Conservation (phyloP, 1,140 invertebrate species). For the Ceratoteleas bidentatus region DNA sequence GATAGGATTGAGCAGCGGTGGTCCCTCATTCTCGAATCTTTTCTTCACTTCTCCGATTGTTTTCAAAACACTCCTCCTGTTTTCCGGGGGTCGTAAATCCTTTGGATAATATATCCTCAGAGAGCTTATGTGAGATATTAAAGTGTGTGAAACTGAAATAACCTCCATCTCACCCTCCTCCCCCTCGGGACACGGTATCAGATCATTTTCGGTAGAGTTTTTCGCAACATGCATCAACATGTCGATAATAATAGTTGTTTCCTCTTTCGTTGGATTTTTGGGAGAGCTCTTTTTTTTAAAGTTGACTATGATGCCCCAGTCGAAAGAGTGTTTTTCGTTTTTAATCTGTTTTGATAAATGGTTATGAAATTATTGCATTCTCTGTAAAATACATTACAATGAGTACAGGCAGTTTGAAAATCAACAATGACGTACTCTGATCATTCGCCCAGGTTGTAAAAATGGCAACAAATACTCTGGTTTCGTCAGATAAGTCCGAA, state of each 20-base stretch:
- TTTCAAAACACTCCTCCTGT: constrained; percentile 91
- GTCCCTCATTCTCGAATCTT: constrained; percentile 89
- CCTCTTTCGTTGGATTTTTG: constrained; percentile 83
- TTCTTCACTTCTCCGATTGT: constrained; percentile 95
- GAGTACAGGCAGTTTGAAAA: neutral
- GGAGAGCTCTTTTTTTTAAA: constrained; percentile 89
- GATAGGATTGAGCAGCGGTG: constrained; percentile 95
- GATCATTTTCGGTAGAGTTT: constrained; percentile 82
- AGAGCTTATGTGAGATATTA: constrained; percentile 94
- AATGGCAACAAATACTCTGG: constrained; percentile 96
- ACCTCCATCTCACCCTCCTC: constrained; percentile 93
- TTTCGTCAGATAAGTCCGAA: constrained; percentile 90
- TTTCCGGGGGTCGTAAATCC: constrained; percentile 92
- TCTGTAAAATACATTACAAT: neutral
- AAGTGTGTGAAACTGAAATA: constrained; percentile 91
- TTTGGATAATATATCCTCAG: constrained; percentile 94
- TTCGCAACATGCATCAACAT: constrained; percentile 89
- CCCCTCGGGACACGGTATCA: constrained; percentile 85
- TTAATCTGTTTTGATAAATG: constrained; percentile 87
- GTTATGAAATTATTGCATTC: too few species aligned
- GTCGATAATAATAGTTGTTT: constrained; percentile 88
- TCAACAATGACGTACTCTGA: constrained; percentile 87
- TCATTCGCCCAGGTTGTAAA: constrained; percentile 94
- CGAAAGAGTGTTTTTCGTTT: constrained; percentile 92
- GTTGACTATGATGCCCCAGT: constrained; percentile 97